Evolutionary conservation across 1,140 invertebrate species (phyloP).

Genomic region (Ceratosolen fusciceps): DNA sequence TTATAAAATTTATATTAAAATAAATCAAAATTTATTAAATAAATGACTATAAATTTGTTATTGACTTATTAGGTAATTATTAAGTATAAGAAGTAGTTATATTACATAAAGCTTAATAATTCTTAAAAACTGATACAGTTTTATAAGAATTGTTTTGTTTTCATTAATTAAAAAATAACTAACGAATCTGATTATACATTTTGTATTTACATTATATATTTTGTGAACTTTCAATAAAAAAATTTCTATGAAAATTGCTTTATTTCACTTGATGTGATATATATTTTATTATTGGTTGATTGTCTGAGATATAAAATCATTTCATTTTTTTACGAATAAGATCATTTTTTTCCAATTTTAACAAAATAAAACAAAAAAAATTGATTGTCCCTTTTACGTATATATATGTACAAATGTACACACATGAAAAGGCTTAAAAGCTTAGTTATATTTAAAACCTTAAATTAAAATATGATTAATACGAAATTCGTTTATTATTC

Average conservation of each 20-base stretch:
- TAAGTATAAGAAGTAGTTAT: neutral
- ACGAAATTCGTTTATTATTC: too few relatives aligned
- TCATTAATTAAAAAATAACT: neutral
- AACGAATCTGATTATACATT: too few relatives aligned
- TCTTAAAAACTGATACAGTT: slow-evolving; percentile 30
- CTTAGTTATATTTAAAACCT: too few relatives aligned
- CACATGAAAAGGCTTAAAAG: too few relatives aligned
- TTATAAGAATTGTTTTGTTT: neutral
- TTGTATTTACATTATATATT: neutral
- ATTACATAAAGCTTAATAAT: neutral
- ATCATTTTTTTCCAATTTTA: too few relatives aligned
- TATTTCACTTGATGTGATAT: too few relatives aligned
- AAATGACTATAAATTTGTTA: neutral
- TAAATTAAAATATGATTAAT: too few relatives aligned
- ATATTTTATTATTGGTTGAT: too few relatives aligned
- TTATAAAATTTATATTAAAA: too few relatives aligned
- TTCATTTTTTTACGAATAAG: too few relatives aligned
- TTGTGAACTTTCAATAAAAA: neutral
- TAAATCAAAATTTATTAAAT: neutral
- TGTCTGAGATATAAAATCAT: too few relatives aligned
- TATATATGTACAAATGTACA: neutral
- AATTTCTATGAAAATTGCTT: neutral
- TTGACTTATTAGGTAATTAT: neutral
- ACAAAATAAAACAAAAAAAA: too few relatives aligned
- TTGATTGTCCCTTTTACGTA: neutral